Base-by-base conservation (phyloP, 2,113 vertebrate species). In the Pelodiscus sinensis region DNA sequence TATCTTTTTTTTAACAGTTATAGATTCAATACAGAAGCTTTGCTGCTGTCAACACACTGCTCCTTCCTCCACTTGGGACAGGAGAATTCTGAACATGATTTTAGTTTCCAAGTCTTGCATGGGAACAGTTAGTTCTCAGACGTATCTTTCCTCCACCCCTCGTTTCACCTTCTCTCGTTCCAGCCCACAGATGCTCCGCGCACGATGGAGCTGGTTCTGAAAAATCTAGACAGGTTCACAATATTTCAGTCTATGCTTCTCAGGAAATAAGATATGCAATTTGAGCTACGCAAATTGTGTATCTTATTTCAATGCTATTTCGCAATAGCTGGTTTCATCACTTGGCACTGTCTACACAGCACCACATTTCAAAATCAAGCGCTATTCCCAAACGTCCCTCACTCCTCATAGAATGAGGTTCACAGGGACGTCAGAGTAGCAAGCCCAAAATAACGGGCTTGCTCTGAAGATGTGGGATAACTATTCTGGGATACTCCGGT, bases 191-290 rank as follows among this genome's bases (percentile, higher is more conserved):
- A 2, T 54, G 80, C 16, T 27, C 15, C 73, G 13, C 62, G 3
- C 78, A 50, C 51, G 88, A 35, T n/a, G 84, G n/a, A 52, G 22
- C 38, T 90, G 80, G 35, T 87, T 87, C 85, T n/a, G 88, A 87
- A 80, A 44, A 91, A 71, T 7, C 24, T 77, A 71, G 89, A 84
- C 25, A 85, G 50, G 90, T 51, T 92, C 91, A 81, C 22, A 84
- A 54, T 51, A 55, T 96, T 89, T 95, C 73, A 87, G 95, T 21
- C 78, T 75, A 82, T 4, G 60, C 85, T 89, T 95, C 6, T 35
- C 9, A 91, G 81, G 44, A 44, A 44, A 44, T 44, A 44, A 44
- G 44, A 44, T 44, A 44, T 44, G 44, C 44, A 44, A 44, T 44
- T 5, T 44, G 44, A 44, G 44, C 44, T 44, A 44, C 44, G 44